These are phyloP conservation scores for Decapterus maruadsi DNA, from an alignment of 2,797 vertebrate species.

Conservation along the genomic window DNA sequence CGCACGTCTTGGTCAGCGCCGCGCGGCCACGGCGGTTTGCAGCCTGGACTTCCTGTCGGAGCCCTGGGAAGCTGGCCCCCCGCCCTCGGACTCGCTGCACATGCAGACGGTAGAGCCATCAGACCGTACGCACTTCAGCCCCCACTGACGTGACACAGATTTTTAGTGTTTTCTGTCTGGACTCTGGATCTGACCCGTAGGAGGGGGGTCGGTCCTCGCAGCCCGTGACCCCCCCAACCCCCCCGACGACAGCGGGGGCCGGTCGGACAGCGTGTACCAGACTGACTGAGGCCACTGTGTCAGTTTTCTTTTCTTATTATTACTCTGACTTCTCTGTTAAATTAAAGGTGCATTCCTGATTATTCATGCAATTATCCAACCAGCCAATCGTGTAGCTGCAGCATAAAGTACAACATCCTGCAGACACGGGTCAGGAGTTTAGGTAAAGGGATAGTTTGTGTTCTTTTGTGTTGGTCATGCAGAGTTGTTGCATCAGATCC, in stretches of 20 bases:
- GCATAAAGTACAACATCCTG: not conserved
- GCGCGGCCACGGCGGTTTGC: not conserved
- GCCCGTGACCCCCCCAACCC: too few relatives aligned
- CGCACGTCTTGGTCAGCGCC: constrained; percentile 40
- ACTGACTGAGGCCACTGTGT: not conserved
- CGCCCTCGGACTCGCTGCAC: constrained; percentile 18
- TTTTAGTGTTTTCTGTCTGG: constrained; percentile 36
- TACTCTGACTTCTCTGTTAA: not conserved
- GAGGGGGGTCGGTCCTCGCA: constrained; percentile 16
- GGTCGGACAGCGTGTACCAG: not conserved
- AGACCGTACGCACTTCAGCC: constrained; percentile 27
- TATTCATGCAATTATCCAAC: not conserved
- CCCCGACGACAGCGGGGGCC: not conserved
- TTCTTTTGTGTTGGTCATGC: too few relatives aligned
- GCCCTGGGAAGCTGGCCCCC: constrained; percentile 11
- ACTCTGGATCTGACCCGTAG: constrained; percentile 31
- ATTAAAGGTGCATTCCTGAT: not conserved
- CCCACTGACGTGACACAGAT: constrained; percentile 41
- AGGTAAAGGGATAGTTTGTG: too few relatives aligned
- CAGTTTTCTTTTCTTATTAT: not conserved
- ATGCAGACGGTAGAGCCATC: constrained; percentile 9
- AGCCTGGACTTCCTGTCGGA: constrained; percentile 31
- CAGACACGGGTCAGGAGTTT: not conserved
- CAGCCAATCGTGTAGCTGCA: not conserved
- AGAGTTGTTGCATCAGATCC: too few relatives aligned